Evolutionary conservation across 2,113 vertebrate species (phyloP), one percentile per base, ranked within the genome.

Genomic region (Calidris pygmaea): DNA sequence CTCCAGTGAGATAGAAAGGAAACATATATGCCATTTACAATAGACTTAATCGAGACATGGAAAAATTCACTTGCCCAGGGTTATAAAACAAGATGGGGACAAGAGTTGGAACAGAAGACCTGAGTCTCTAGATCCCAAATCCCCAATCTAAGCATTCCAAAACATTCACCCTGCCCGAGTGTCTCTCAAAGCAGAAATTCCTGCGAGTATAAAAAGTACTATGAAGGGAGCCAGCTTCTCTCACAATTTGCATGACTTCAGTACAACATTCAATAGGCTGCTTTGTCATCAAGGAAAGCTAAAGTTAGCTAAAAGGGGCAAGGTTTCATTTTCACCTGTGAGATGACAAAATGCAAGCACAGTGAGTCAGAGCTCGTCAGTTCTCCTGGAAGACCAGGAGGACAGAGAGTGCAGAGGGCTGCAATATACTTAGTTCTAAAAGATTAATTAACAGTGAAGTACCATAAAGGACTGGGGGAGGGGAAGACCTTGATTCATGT

Each of bases 401-500:
- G 76, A 26, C 68, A 83, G 41, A 88, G 53, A 67, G 55, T 29
- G 5, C 60, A 72, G 74, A 87, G 43, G 43, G 79, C 63, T 95
- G 21, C 68, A 78, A 86, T 76, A 85, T 39, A 79, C 63, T 92
- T 87, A 78, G 76, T 89, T 96, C 82, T 86, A 19, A n/a, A 47
- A 53, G 95, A 91, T 85, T 97, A 97, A 97, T 98, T 97, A 98
- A 94, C 82, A 81, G 53, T 16, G 18, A 84, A 89, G 24, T 41
- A 91, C 18, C 90, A 78, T 63, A 58, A 91, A 87, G 55, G 62
- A 77, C 73, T 85, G 47, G 66, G 59, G 74, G 53, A 96, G 66
- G 72, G 83, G 70, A 86, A 87, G 41, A 77, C 41, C 79, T 93
- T 95, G 91, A 97, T 96, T 96, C 91, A 93, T 43, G 80, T 81